Percentiles rank a stretch among this genome's conserved stretches.
Evolutionary conservation across 2,113 vertebrate species (phyloP).

Genomic region (Nyctereutes procyonoides): DNA sequence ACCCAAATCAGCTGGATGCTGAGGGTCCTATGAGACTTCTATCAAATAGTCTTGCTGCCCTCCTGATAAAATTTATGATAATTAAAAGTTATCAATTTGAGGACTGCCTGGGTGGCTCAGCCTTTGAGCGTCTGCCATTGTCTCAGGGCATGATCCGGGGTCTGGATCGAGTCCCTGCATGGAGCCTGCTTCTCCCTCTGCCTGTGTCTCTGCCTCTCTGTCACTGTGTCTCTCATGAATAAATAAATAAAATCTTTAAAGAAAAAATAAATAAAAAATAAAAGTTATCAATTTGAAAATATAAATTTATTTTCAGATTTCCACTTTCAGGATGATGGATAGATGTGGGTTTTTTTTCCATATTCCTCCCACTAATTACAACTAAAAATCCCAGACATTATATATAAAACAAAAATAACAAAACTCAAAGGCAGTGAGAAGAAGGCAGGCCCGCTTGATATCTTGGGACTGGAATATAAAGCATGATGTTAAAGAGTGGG

Average conservation of each 20-base stretch:
- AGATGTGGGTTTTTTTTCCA: not conserved
- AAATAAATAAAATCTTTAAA: too few species aligned
- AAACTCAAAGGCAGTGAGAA: not conserved
- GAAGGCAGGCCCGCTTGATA: not conserved
- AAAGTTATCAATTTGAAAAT: not conserved
- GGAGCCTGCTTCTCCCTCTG: too few species aligned
- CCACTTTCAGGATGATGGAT: not conserved
- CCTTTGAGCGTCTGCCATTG: too few species aligned
- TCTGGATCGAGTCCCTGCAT: too few species aligned
- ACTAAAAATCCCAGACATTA: not conserved
- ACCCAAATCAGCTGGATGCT: not conserved
- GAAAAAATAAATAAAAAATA: not conserved
- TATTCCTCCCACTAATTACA: not conserved
- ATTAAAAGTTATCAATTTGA: not conserved
- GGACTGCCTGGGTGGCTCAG: too few species aligned
- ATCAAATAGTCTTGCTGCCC: not conserved
- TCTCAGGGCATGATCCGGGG: too few species aligned
- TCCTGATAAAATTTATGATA: not conserved
- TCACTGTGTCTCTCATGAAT: too few species aligned
- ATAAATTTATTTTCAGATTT: slow-evolving; percentile 3
- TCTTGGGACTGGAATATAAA: not conserved
- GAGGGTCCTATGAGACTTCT: not conserved
- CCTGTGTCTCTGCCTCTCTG: too few species aligned
- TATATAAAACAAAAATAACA: not conserved
- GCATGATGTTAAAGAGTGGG: not conserved